Conservation (phyloP, 1,140 invertebrate species). For the Periplaneta americana region DNA sequence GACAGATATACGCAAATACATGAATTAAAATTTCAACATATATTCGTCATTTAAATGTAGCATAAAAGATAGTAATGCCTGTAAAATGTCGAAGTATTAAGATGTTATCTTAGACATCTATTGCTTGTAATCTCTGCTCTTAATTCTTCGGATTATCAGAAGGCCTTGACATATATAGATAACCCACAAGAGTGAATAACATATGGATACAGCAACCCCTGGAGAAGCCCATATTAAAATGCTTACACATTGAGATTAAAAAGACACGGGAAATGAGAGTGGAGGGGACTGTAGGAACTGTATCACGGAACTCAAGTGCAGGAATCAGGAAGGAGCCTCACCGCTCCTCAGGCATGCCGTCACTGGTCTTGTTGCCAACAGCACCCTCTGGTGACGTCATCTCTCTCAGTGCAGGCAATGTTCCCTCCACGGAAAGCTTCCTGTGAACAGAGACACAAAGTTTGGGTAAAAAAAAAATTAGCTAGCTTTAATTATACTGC, state of each 20-base stretch:
- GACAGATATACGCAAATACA: too few relatives aligned
- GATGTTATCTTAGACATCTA: too few relatives aligned
- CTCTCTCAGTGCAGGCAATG: slow-evolving; percentile 1
- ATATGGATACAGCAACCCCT: background rate
- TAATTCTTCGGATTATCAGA: too few relatives aligned
- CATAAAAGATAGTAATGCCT: too few relatives aligned
- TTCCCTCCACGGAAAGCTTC: background rate
- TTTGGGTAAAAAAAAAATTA: too few relatives aligned
- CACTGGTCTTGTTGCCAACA: background rate
- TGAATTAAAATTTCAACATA: too few relatives aligned
- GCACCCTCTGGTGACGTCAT: background rate
- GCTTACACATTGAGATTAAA: background rate
- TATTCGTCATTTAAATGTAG: too few relatives aligned
- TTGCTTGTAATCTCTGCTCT: too few relatives aligned
- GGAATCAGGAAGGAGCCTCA: background rate
- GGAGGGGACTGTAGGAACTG: background rate
- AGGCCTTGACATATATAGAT: background rate
- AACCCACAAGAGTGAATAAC: background rate
- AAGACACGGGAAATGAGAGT: background rate
- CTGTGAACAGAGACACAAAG: background rate
- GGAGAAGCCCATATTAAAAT: background rate
- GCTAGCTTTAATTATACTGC: too few relatives aligned
- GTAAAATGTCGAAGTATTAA: too few relatives aligned
- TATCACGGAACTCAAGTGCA: background rate
- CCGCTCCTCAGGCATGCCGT: background rate